Evolutionary conservation across 2,797 vertebrate genomes (phyloP), one percentile per base, ranked within the genome.

Genomic region (Acanthurus lineatus): DNA sequence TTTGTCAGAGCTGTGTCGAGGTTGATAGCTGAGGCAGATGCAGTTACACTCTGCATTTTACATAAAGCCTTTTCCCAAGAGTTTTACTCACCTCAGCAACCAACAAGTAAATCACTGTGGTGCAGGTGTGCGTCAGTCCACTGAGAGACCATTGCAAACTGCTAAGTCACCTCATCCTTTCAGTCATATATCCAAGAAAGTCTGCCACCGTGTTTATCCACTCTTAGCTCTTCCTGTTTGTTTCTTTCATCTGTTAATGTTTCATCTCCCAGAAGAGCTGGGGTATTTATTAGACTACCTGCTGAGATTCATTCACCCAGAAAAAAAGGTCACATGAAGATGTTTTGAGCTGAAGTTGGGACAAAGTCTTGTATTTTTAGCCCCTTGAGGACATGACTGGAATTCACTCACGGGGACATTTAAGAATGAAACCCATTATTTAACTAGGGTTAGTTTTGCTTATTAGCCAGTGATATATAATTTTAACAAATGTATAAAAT

Each of bases 51-150:
- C 25, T 61, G 67, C 44, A 60, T 57, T 83, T 75, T 51, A 60
- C 48, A 47, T 45, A 32, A 84, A 76, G 52, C 51, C 22, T 22
- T 66, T 72, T 85, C 81, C 73, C 82, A n/a, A 35, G 83, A 87
- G 87, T 61, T 73, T 22, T 17, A 40, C 75, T 85, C 63, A 81
- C 76, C 90, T 84, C 52, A 77, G 82, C 82, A 87, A 85, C 83
- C 82, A 79, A 59, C 76, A 65, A 85, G 74, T 81, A 92, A 91
- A 92, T 94, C 79, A 87, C 88, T 53, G 64, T 61, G 69, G 84
- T 77, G 83, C 86, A 86, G 85, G 47, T 90, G 83, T 87, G 77
- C 70, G 12, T 78, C 75, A 57, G 76, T 86, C 87, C 73, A 25
- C 67, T 76, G 77, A 88, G 88, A 88, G 32, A 53, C 57, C 53